Percentiles rank a stretch among this genome's conserved stretches.
phyloP scores from a whole-genome alignment of 1,140 invertebrate genomes.

The Steinernema khuongi region DNA sequence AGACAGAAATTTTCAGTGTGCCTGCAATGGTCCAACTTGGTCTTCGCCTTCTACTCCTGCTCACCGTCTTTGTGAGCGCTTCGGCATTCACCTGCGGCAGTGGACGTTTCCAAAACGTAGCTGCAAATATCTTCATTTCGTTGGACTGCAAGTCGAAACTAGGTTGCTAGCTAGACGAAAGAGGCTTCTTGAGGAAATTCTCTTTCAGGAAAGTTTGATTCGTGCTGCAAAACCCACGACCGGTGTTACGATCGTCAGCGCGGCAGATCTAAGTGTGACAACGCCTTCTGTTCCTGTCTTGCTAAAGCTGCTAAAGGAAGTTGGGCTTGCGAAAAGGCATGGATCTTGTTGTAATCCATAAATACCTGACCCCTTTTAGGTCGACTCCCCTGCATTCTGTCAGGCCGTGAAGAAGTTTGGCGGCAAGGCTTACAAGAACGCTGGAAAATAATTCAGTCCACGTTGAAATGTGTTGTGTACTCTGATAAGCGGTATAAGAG shows the following conservation, averaged over 20 bases:
- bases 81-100: background rate
- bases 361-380: background rate
- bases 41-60: background rate
- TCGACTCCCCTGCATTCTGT: background rate
- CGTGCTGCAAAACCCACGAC: background rate
- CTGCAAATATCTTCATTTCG: background rate
- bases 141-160: background rate
- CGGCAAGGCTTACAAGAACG: background rate
- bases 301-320: background rate
- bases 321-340: background rate
- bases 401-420: conserved; percentile 2
- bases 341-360: background rate
- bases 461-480: too few relatives aligned
- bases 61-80: background rate
- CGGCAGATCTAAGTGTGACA: background rate
- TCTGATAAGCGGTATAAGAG: too few relatives aligned
- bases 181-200: background rate
- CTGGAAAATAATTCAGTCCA: conserved; percentile 10
- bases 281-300: background rate
- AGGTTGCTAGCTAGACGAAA: background rate
- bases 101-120: background rate
- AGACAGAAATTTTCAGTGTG: too few relatives aligned
- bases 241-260: background rate
- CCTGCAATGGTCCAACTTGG: too few relatives aligned
- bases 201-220: background rate